Evolutionary conservation across 2,888 invertebrate genomes (phyloP).

Genomic region (Amblyteles armatorius): DNA sequence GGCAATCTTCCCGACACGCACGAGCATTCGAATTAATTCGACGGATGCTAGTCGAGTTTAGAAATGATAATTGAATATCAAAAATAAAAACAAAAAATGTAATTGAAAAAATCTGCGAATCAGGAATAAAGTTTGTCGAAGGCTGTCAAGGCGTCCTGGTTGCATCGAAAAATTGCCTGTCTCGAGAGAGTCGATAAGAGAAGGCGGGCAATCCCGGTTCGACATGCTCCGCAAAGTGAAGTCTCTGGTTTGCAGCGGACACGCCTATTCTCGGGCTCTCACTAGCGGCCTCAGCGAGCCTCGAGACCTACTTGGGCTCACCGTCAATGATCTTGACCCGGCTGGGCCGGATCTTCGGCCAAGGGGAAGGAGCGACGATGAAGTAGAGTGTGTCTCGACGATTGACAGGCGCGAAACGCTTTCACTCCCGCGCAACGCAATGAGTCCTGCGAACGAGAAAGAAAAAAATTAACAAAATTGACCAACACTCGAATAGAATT

Average conservation of each 20-base stretch:
- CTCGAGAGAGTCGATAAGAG: slow-evolving; percentile 2
- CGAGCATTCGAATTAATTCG: not conserved
- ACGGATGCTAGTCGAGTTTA: not conserved
- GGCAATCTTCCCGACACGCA: not conserved
- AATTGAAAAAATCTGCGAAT: not conserved
- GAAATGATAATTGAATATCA: not conserved
- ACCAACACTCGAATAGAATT: not conserved
- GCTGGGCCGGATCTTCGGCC: slow-evolving; percentile 63
- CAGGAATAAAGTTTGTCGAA: not conserved
- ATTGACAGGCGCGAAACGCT: slow-evolving; percentile 41
- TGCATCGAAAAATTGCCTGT: slow-evolving; percentile 5
- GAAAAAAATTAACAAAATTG: slow-evolving; percentile 24
- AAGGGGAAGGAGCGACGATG: slow-evolving; percentile 40
- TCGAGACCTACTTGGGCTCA: slow-evolving; percentile 62
- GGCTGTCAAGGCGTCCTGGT: not conserved
- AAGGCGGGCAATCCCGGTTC: slow-evolving; percentile 5
- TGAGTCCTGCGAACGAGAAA: not conserved
- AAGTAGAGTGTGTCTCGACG: slow-evolving; percentile 22
- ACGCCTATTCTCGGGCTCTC: slow-evolving; percentile 39
- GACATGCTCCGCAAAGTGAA: not conserved
- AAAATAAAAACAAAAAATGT: not conserved
- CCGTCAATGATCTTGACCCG: slow-evolving; percentile 69
- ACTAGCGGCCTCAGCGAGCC: slow-evolving; percentile 33
- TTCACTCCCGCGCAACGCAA: slow-evolving; percentile 25
- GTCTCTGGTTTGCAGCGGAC: slow-evolving; percentile 15